These are phyloP conservation scores for Helicoverpa armigera DNA, from an alignment of 1,140 invertebrate species.

Conservation along the genomic window DNA sequence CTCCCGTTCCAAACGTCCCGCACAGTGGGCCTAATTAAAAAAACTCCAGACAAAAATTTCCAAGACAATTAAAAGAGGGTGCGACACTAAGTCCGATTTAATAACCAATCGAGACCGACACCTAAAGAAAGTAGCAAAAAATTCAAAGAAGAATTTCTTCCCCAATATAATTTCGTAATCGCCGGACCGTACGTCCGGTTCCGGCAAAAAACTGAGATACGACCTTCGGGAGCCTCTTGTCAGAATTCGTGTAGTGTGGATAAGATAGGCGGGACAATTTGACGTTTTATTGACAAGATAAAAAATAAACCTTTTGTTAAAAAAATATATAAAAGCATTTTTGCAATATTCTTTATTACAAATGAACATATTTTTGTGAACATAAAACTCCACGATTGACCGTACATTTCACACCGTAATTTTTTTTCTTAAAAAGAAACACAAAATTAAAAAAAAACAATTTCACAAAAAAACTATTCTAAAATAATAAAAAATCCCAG, in stretches of 20 bases:
- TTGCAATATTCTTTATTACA: too few species aligned
- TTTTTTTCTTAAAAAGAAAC: neutral
- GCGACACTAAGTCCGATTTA: slow-evolving; percentile 77
- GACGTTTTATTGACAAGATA: slow-evolving; percentile 27
- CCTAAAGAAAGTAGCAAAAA: slow-evolving; percentile 68
- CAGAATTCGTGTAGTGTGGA: slow-evolving; percentile 70
- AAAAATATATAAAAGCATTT: too few species aligned
- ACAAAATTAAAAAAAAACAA: neutral
- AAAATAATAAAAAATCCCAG: slow-evolving; percentile 44
- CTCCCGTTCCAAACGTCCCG: slow-evolving; percentile 4
- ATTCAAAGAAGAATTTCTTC: slow-evolving; percentile 69
- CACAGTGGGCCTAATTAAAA: slow-evolving; percentile 47
- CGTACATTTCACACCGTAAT: neutral
- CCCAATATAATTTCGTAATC: slow-evolving; percentile 85
- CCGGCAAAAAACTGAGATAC: slow-evolving; percentile 79
- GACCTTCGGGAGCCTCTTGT: slow-evolving; percentile 66
- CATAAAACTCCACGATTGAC: too few species aligned
- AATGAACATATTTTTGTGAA: too few species aligned
- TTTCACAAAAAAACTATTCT: neutral
- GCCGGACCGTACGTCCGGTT: slow-evolving; percentile 81
- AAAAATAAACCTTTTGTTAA: neutral
- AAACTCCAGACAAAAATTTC: slow-evolving; percentile 48
- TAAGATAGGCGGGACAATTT: slow-evolving; percentile 51
- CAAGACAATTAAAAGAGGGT: slow-evolving; percentile 79
- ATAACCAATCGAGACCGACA: slow-evolving; percentile 81